These are phyloP conservation scores for Brachylomia viminalis DNA, from an alignment of 2,888 invertebrate species.

Conservation along the genomic window DNA sequence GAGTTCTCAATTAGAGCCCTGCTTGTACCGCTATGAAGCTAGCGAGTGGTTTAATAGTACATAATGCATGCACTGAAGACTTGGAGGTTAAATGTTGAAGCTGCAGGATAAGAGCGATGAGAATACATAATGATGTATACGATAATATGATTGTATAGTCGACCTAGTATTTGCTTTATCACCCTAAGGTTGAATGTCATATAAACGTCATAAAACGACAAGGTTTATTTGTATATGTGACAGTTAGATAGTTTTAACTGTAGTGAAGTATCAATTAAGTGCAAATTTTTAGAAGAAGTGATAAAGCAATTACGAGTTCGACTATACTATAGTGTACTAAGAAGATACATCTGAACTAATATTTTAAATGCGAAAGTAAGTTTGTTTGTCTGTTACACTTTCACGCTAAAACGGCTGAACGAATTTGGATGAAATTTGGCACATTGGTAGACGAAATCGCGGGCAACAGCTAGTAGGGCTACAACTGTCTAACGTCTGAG, in stretches of 20 bases:
- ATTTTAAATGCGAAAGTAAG: too few relatives aligned
- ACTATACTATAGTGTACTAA: neutral
- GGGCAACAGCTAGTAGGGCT: too few relatives aligned
- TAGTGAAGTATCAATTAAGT: neutral
- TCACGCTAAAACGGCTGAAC: too few relatives aligned
- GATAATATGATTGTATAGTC: neutral
- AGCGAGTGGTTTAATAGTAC: conserved; percentile 36
- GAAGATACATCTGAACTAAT: too few relatives aligned
- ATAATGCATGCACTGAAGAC: conserved; percentile 34
- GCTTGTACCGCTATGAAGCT: conserved; percentile 27
- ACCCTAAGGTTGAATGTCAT: neutral
- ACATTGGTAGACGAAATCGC: too few relatives aligned
- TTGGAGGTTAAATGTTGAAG: conserved; percentile 8
- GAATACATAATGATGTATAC: neutral
- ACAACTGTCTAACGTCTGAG: too few relatives aligned
- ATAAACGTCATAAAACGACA: neutral
- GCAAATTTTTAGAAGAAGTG: neutral
- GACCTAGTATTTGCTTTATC: neutral
- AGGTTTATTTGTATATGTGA: neutral
- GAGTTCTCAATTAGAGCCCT: conserved; percentile 45
- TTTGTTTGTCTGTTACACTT: too few relatives aligned
- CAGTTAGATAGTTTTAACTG: neutral
- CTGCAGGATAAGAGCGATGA: conserved; percentile 13
- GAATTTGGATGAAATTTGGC: too few relatives aligned
- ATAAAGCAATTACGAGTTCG: neutral